These are phyloP conservation scores for Ceuthmochares aereus DNA, from an alignment of 2,113 vertebrate genomes.

Conservation along the genomic window DNA sequence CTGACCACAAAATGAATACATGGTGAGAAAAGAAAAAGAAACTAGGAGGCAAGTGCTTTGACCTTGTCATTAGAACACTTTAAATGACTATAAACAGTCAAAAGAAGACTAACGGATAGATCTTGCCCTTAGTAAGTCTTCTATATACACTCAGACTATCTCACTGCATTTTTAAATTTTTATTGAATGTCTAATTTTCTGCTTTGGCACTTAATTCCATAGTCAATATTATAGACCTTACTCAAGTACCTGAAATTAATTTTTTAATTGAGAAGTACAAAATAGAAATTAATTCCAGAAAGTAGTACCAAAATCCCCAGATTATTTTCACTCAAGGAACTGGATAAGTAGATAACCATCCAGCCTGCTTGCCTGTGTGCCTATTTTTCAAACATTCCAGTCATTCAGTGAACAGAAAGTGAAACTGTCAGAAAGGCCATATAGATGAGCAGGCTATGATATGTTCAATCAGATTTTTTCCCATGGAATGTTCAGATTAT, in stretches of 20 bases:
- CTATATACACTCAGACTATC: background rate
- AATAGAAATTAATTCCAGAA: background rate
- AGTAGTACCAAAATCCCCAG: rapidly evolving
- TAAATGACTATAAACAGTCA: background rate
- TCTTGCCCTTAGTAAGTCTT: background rate
- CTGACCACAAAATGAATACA: background rate
- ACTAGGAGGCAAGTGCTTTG: background rate
- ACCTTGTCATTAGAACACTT: background rate
- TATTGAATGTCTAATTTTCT: background rate
- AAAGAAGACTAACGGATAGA: background rate
- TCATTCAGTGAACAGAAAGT: background rate
- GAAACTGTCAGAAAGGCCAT: background rate
- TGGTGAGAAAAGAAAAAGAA: background rate
- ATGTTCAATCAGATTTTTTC: background rate
- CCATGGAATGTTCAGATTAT: background rate
- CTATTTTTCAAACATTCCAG: background rate
- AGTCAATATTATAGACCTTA: background rate
- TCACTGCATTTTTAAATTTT: background rate
- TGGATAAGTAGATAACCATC: background rate
- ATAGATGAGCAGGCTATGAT: background rate
- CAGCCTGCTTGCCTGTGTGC: background rate
- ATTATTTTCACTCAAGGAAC: background rate
- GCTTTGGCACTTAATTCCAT: background rate
- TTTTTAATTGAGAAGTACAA: background rate
- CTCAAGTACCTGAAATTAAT: background rate